Evolutionary conservation across 2,797 vertebrate species (phyloP), one percentile per base, ranked within the genome.

Genomic region (Selene dorsalis): DNA sequence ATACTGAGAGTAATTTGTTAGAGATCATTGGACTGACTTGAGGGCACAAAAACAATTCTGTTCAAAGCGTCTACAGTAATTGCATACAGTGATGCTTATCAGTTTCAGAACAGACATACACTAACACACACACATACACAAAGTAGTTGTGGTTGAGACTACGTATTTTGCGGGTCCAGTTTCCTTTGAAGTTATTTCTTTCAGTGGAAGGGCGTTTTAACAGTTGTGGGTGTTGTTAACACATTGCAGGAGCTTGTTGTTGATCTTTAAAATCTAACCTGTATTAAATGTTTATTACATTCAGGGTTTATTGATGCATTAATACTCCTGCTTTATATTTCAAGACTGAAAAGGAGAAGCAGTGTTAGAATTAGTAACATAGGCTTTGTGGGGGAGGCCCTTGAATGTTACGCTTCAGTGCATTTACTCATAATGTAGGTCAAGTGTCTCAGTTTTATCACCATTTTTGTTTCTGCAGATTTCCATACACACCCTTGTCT

Each of bases 181-280:
- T 2, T 3, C 18, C 17, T 79, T 74, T 84, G 65, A 73, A 66
- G 59, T 79, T 38, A 32, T 73, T 70, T 84, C 84, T 85, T 87
- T 77, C 74, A 65, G 24, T 32, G 38, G n/a, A 55, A 92, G 92
- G 92, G 91, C 86, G 94, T 93, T 89, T 87, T 84, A 89, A 87
- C 93, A 87, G 91, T 88, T 59, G 12, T 77, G 89, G 89, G 91
- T 87, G 94, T 94, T 88, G 86, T 79, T 92, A 6, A 84, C 88
- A 87, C 92, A 80, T 84, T 85, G 80, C 76, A 61, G 65, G 24
- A 63, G 24, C n/a, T 24, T 69, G 20, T 50, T 73, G 9, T 35
- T 83, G 63, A 69, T 75, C 22, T 32, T 85, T 68, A 24, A 14
- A 1, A 63, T 57, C 4, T 7, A 5, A 71, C 12, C 26, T 22